Base-by-base conservation (phyloP, 64 coral and sea anemone genomes). In the Orbicella faveolata region DNA sequence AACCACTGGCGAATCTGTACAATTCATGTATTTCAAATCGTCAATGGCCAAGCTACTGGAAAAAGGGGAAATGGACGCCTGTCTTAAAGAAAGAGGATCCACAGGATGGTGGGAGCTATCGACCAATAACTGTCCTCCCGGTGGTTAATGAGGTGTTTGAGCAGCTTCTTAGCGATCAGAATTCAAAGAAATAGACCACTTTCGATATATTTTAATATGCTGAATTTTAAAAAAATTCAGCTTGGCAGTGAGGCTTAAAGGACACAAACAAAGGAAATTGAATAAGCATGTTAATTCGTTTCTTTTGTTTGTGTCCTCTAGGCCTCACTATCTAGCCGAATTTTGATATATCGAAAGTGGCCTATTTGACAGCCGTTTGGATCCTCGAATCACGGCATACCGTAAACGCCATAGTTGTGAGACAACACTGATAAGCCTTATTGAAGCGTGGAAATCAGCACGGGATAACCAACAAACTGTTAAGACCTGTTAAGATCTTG, bases 41-140 rank as follows among this genome's bases (percentile, higher is more conserved):
- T 16, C 36, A 78, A 21, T 89, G 88, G 63, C 76, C 88, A 62
- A 90, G 61, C 34, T 18, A 68, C 61, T 70, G 88, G 61, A 90
- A 90, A 81, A 3, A 20, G 14, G 61, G 75, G 4, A 73, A 79
- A 21, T 89, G 75, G 75, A 89, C 74, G 36, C 57, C 57, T 17
- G 74, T 76, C 23, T 79, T 78, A 12, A 89, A 89, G 75, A 89
- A 76, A 65, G 73, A 89, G 11, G 74, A 79, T 63, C 25, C 52
- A 34, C 76, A 78, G 18, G 1, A 25, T 2, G 65, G 68, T 36
- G 20, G 25, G 14, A 89, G 78, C 61, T 89, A 89, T 73, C 13
- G 75, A 79, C 87, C 87, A 61, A 89, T 87, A 75, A 87, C 84
- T 87, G 67, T 73, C 66, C 70, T 87, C 17, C 84, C 84, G 36